A percentile compares a stretch with the other conserved stretches of the same genome.
These are phyloP conservation scores for Abrostola tripartita DNA, from an alignment of 2,888 invertebrate species.

Conservation along the genomic window DNA sequence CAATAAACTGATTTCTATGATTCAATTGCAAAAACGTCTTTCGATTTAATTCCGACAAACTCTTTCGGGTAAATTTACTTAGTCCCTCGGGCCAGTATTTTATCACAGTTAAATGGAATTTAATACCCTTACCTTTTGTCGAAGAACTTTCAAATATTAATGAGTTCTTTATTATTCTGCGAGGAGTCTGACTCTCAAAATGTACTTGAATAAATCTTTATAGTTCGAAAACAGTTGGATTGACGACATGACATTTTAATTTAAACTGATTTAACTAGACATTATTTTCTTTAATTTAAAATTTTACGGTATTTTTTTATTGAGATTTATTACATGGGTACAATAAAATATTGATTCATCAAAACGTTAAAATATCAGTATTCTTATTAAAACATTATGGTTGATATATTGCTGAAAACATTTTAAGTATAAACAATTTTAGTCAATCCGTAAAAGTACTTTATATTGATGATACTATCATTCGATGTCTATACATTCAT, in stretches of 20 bases:
- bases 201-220: slow-evolving; percentile 2
- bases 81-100: slow-evolving; percentile 19
- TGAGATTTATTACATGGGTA: not conserved
- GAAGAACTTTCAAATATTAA: slow-evolving; percentile 16
- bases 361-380: not conserved
- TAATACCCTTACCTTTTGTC: slow-evolving; percentile 16
- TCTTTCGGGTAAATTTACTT: slow-evolving; percentile 15
- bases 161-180: slow-evolving; percentile 6
- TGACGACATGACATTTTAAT: not conserved
- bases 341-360: not conserved
- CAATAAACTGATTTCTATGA: not conserved
- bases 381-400: not conserved
- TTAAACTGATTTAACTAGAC: not conserved
- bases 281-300: not conserved
- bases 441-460: not conserved
- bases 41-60: slow-evolving; percentile 5
- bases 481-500: slow-evolving; percentile 46
- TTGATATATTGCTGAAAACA: not conserved
- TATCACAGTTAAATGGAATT: slow-evolving; percentile 37
- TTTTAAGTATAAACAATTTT: not conserved
- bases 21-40: not conserved
- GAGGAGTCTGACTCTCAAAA: not conserved
- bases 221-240: not conserved
- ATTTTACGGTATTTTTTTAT: not conserved
- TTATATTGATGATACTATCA: slow-evolving; percentile 12